Evolutionary conservation across 2,797 vertebrate species (phyloP).

Genomic region (Austrolebias charrua): DNA sequence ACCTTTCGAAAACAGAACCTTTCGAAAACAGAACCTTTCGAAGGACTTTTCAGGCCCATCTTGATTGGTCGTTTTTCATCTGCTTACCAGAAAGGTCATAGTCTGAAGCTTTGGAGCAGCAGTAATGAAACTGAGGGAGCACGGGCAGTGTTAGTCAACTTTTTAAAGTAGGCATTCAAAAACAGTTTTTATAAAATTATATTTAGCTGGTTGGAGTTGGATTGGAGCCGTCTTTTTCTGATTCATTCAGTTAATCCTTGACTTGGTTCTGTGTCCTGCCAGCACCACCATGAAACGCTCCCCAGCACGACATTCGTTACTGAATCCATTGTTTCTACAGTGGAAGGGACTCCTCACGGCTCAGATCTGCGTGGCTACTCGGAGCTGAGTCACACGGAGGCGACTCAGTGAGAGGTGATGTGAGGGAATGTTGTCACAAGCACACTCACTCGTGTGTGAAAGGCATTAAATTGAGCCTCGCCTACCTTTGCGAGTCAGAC

Average conservation of each 20-base stretch:
- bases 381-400: slow-evolving; percentile 53
- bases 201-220: not conserved
- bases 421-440: slow-evolving; percentile 21
- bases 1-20: no score
- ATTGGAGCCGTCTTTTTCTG: not conserved
- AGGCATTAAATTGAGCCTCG: slow-evolving; percentile 4
- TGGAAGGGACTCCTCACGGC: slow-evolving; percentile 16
- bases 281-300: slow-evolving; percentile 21
- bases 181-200: not conserved
- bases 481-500: not conserved
- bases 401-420: slow-evolving; percentile 35
- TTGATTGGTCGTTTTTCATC: slow-evolving; percentile 9
- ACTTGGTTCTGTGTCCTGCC: slow-evolving; percentile 32
- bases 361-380: slow-evolving; percentile 14
- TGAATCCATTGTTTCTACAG: slow-evolving; percentile 23
- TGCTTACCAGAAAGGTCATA: slow-evolving; percentile 34
- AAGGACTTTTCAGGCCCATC: slow-evolving; percentile 4
- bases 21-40: slow-evolving; percentile 23
- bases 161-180: slow-evolving; percentile 26
- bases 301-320: slow-evolving; percentile 20
- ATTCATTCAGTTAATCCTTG: slow-evolving; percentile 15
- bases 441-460: slow-evolving; percentile 15
- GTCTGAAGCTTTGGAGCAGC: not conserved
- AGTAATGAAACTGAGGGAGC: slow-evolving; percentile 2
- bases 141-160: slow-evolving; percentile 6